A percentile compares a stretch with the other conserved stretches of the same genome.
Evolutionary conservation across 2,113 vertebrate species (phyloP).

Genomic region (Ictidomys tridecemlineatus): DNA sequence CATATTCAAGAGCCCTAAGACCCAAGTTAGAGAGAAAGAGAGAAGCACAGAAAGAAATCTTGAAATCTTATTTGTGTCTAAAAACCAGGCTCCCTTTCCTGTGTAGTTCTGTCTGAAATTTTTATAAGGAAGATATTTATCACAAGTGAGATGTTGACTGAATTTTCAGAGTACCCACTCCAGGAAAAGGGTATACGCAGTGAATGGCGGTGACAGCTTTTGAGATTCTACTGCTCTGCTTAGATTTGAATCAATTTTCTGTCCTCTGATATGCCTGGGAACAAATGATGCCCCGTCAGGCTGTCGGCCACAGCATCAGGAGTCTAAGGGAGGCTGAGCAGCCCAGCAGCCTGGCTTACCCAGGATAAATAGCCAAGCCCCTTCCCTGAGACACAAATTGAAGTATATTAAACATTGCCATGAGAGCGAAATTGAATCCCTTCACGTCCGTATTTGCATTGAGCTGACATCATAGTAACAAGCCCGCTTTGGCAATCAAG

Average conservation of each 20-base stretch:
- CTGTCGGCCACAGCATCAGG: background rate
- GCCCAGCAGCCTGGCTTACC: slow-evolving; percentile 24
- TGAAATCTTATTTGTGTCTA: slow-evolving; percentile 35
- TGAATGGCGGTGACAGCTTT: background rate
- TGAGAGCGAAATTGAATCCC: slow-evolving; percentile 44
- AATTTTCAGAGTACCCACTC: slow-evolving; percentile 53
- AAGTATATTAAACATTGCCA: background rate
- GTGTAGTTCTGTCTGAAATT: slow-evolving; percentile 15
- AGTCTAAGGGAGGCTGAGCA: background rate
- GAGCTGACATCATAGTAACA: slow-evolving; percentile 7
- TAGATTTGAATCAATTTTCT: slow-evolving; percentile 55
- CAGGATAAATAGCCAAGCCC: slow-evolving; percentile 42
- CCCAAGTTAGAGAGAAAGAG: background rate
- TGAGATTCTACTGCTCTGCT: slow-evolving; percentile 49
- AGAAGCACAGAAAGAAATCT: background rate
- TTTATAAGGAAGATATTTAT: background rate
- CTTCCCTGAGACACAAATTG: slow-evolving; percentile 39
- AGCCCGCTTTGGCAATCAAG: slow-evolving; percentile 12
- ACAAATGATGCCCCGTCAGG: background rate
- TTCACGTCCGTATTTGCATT: background rate
- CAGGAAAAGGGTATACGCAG: background rate
- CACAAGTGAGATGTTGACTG: background rate
- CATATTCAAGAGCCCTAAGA: slow-evolving; percentile 29
- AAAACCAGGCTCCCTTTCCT: background rate
- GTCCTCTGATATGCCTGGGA: slow-evolving; percentile 8